Percentiles rank a stretch among this genome's conserved stretches.
These are phyloP conservation scores for Mastacembelus armatus DNA, from an alignment of 2,797 vertebrate species.

Conservation along the genomic window DNA sequence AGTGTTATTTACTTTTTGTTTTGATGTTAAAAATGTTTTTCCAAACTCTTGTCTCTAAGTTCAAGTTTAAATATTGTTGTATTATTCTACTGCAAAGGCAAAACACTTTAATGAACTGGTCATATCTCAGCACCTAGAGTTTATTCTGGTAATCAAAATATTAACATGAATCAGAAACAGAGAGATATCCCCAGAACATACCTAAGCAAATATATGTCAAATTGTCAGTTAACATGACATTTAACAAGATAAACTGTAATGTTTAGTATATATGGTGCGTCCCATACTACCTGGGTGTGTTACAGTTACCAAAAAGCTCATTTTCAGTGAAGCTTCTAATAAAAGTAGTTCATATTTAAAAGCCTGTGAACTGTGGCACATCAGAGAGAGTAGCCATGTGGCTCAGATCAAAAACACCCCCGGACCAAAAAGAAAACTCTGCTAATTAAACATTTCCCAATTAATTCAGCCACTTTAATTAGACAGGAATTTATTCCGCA, in stretches of 20 bases:
- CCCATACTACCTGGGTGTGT: slow-evolving; percentile 6
- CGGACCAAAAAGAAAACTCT: slow-evolving; percentile 71
- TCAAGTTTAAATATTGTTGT: not conserved
- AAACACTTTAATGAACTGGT: not conserved
- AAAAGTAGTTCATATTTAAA: slow-evolving; percentile 68
- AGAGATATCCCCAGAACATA: too few relatives aligned
- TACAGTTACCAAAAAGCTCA: slow-evolving; percentile 30
- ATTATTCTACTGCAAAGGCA: too few relatives aligned
- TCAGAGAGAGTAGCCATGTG: slow-evolving; percentile 74
- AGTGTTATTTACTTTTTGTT: not conserved
- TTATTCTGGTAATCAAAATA: not conserved
- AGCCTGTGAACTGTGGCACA: slow-evolving; percentile 60
- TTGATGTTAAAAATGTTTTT: not conserved
- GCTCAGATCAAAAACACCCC: slow-evolving; percentile 74
- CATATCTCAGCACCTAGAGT: not conserved
- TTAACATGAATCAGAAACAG: too few relatives aligned
- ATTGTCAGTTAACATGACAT: too few relatives aligned
- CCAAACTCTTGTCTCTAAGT: not conserved
- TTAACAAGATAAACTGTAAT: too few relatives aligned
- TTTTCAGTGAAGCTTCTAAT: slow-evolving; percentile 43
- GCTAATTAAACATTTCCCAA: slow-evolving; percentile 81
- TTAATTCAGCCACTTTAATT: slow-evolving; percentile 83
- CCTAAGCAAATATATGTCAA: too few relatives aligned
- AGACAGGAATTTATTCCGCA: slow-evolving; percentile 80
- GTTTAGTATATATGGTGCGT: too few relatives aligned